Conservation (phyloP, 2,113 vertebrate genomes). For the Nestor notabilis region DNA sequence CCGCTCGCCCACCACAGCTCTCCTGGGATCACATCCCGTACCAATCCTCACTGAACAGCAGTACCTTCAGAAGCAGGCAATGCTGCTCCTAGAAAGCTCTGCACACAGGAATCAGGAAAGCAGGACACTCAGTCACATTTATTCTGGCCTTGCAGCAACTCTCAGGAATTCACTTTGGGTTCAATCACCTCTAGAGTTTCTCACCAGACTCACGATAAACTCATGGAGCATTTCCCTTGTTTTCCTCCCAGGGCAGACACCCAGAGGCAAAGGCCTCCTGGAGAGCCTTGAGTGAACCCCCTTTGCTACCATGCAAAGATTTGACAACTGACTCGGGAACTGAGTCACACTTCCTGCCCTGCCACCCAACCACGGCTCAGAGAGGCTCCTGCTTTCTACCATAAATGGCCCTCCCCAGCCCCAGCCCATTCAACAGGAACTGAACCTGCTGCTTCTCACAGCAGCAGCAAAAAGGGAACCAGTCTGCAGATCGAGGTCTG, state of each 20-base stretch:
- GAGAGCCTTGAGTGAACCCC: constrained; percentile 16
- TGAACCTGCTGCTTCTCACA: constrained; percentile 54
- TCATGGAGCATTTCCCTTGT: neutral
- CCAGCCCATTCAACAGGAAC: constrained; percentile 71
- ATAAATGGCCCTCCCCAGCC: constrained; percentile 75
- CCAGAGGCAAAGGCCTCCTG: neutral
- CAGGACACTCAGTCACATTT: neutral
- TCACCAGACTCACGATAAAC: neutral
- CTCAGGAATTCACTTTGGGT: neutral
- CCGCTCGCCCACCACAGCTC: neutral
- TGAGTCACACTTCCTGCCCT: constrained; percentile 83
- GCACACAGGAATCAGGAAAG: neutral
- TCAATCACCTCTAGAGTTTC: neutral
- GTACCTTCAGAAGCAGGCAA: neutral
- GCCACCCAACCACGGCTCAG: constrained; percentile 65
- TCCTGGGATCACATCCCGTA: neutral
- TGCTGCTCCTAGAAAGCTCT: neutral
- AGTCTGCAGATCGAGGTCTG: neutral
- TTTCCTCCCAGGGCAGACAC: neutral
- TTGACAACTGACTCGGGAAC: constrained; percentile 78
- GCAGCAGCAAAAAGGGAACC: constrained; percentile 20
- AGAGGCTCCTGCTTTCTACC: constrained; percentile 76
- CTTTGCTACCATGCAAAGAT: constrained; percentile 45
- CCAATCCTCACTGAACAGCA: neutral
- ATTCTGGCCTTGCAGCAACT: neutral